These are phyloP conservation scores for Boulengeromyrus knoepffleri DNA, from an alignment of 2,113 vertebrate genomes.

Conservation along the genomic window DNA sequence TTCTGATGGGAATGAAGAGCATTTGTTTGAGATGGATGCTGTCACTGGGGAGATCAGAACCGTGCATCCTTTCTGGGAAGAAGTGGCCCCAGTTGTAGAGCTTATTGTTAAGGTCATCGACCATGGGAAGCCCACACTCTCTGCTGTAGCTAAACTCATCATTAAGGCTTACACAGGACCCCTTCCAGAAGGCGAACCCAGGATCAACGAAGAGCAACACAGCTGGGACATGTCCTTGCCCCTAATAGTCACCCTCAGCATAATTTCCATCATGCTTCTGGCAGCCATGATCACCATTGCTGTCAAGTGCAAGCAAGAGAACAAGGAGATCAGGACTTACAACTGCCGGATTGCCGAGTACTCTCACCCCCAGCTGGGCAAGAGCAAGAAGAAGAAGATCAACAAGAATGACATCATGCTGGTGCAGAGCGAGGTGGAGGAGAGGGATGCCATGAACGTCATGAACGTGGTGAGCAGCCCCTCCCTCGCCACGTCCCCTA, in stretches of 20 bases:
- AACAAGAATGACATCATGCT: conserved; percentile 99
- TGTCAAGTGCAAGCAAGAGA: conserved; percentile 93
- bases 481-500: conserved; percentile 95
- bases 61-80: conserved; percentile 88
- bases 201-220: conserved; percentile 81
- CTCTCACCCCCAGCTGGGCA: conserved; percentile 93
- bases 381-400: conserved; percentile 94
- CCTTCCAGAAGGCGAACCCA: conserved; percentile 79
- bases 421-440: conserved; percentile 97
- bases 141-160: conserved; percentile 84
- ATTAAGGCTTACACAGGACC: conserved; percentile 85
- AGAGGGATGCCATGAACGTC: conserved; percentile 97
- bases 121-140: conserved; percentile 90
- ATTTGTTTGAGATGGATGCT: conserved; percentile 90
- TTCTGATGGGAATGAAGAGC: conserved; percentile 91
- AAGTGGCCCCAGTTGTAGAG: conserved; percentile 82
- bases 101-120: conserved; percentile 92
- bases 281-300: conserved; percentile 98
- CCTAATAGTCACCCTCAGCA: conserved; percentile 91
- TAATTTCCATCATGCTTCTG: conserved; percentile 91
- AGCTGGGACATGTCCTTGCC: conserved; percentile 96
- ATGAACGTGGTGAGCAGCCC: conserved; percentile 99
- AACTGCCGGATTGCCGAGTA: conserved; percentile 98
- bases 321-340: conserved; percentile 98
- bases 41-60: conserved; percentile 89